These are phyloP conservation scores for Sinohyriopsis cumingii DNA, from an alignment of 2,888 invertebrate genomes.

Conservation along the genomic window DNA sequence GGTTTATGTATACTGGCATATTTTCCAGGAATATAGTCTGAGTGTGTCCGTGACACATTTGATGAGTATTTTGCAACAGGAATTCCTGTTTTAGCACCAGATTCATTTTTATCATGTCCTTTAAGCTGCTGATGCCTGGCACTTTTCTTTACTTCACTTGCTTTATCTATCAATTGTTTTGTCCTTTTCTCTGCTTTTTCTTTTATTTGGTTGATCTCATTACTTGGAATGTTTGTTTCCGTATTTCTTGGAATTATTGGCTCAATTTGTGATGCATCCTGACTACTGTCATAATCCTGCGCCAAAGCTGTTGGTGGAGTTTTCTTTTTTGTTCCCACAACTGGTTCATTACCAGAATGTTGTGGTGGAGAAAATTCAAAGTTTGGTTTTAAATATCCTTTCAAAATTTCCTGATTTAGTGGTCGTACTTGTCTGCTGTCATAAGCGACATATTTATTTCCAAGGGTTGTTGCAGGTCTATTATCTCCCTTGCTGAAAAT, in stretches of 20 bases:
- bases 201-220: slow-evolving; percentile 40
- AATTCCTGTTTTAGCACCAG: slow-evolving; percentile 43
- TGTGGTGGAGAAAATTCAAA: slow-evolving; percentile 53
- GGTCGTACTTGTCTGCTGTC: slow-evolving; percentile 60
- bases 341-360: slow-evolving; percentile 52
- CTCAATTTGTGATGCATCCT: slow-evolving; percentile 48
- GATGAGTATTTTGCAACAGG: slow-evolving; percentile 38
- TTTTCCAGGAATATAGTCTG: slow-evolving; percentile 47
- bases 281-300: slow-evolving; percentile 59
- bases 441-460: slow-evolving; percentile 53
- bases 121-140: slow-evolving; percentile 19
- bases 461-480: slow-evolving; percentile 43
- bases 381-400: slow-evolving; percentile 43
- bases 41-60: slow-evolving; percentile 46
- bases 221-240: slow-evolving; percentile 30
- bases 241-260: slow-evolving; percentile 34
- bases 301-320: slow-evolving; percentile 54
- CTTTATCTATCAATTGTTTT: slow-evolving; percentile 21
- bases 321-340: slow-evolving; percentile 47
- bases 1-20: slow-evolving; percentile 40
- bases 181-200: slow-evolving; percentile 38
- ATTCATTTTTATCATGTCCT: slow-evolving; percentile 27
- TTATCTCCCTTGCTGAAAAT: slow-evolving; percentile 36
- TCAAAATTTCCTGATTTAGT: slow-evolving; percentile 50
- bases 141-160: slow-evolving; percentile 29